A percentile compares a stretch with the other conserved stretches of the same genome.
phyloP scores from a whole-genome alignment of 2,888 invertebrate genomes.

The Drosophila atripex region DNA sequence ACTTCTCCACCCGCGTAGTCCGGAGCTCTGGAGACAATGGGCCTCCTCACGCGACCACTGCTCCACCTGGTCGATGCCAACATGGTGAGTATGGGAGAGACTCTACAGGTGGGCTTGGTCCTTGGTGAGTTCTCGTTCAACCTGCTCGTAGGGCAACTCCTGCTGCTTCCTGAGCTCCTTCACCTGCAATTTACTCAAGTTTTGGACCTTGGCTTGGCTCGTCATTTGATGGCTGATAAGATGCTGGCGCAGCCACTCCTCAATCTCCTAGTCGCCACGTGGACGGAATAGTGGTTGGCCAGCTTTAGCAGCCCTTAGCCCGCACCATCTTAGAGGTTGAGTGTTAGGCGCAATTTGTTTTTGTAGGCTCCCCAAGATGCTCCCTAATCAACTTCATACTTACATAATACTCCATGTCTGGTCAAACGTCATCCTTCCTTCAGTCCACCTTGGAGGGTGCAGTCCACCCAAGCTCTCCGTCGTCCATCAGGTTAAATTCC shows the following conservation, averaged over 20 bases:
- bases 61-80: constrained; percentile 77
- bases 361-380: too few relatives aligned
- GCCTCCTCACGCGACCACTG: constrained; percentile 77
- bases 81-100: constrained; percentile 76
- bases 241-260: constrained; percentile 80
- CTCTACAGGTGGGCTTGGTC: constrained; percentile 71
- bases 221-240: constrained; percentile 77
- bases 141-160: constrained; percentile 70
- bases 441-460: too few relatives aligned
- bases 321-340: too few relatives aligned
- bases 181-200: constrained; percentile 79
- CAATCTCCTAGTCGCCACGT: constrained; percentile 80
- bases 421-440: too few relatives aligned
- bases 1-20: constrained; percentile 81
- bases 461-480: too few relatives aligned
- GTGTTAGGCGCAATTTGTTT: too few relatives aligned
- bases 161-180: constrained; percentile 77
- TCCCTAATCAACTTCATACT: too few relatives aligned
- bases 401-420: too few relatives aligned
- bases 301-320: constrained; percentile 73
- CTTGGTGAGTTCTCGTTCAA: constrained; percentile 70
- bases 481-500: too few relatives aligned
- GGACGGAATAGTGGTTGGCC: constrained; percentile 78
- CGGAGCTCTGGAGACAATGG: constrained; percentile 69
- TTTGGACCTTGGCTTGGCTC: constrained; percentile 78